A percentile compares a stretch with the other conserved stretches of the same genome.
Conservation (phyloP, 2,888 invertebrate genomes). For the Drosophila mimica region DNA sequence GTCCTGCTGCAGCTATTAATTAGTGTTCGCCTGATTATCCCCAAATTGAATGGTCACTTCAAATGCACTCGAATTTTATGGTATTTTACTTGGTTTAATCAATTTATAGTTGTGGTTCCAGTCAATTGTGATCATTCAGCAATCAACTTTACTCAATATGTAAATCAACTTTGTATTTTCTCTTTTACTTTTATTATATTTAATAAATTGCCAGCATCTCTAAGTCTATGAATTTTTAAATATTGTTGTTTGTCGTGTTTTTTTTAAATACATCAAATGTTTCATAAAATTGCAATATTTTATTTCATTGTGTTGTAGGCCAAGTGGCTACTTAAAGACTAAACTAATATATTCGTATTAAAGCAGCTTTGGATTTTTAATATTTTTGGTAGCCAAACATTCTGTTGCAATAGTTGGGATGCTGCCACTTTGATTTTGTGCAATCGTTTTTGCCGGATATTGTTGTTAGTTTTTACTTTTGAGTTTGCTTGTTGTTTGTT, state of each 20-base stretch:
- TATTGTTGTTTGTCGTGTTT: not conserved
- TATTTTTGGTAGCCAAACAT: conserved; percentile 42
- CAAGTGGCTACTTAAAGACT: conserved; percentile 5
- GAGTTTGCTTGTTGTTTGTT: conserved; percentile 70
- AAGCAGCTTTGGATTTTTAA: conserved; percentile 32
- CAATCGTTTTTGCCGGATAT: conserved; percentile 79
- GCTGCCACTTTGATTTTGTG: conserved; percentile 68
- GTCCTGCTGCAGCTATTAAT: conserved; percentile 57
- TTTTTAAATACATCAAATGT: not conserved
- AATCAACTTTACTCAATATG: not conserved
- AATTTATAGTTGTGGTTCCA: not conserved
- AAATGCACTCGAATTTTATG: not conserved
- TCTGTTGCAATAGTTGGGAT: conserved; percentile 21
- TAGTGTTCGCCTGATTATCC: conserved; percentile 41
- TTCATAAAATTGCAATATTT: not conserved
- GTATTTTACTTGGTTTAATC: not conserved
- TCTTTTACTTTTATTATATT: too few species aligned
- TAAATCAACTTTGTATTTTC: not conserved
- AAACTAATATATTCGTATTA: conserved; percentile 5
- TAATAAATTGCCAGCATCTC: not conserved
- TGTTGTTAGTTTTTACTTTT: conserved; percentile 76
- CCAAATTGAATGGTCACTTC: conserved; percentile 35
- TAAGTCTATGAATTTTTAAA: not conserved
- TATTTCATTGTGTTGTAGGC: not conserved
- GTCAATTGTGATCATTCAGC: not conserved